These are phyloP conservation scores for Phytoseiulus persimilis DNA, from an alignment of 2,888 invertebrate genomes.

Conservation along the genomic window DNA sequence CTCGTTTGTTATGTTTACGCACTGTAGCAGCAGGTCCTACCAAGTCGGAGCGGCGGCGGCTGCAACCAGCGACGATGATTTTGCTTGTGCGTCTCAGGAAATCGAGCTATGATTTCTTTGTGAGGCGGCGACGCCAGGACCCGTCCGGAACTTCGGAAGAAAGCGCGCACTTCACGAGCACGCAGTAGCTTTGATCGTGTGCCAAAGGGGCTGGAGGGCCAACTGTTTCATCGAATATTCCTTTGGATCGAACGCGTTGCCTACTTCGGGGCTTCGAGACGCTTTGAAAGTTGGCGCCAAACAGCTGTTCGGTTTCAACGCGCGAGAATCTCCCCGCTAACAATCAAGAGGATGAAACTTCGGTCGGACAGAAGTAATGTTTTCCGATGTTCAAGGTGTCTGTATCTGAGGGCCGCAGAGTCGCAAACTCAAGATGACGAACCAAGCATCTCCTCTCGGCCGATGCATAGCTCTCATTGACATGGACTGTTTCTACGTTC, in stretches of 20 bases:
- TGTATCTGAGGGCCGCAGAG: too few relatives aligned
- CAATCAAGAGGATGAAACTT: too few relatives aligned
- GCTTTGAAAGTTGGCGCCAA: too few relatives aligned
- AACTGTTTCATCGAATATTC: not conserved
- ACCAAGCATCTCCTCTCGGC: slow-evolving; percentile 43
- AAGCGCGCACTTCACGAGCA: too few relatives aligned
- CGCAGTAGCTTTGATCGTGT: too few relatives aligned
- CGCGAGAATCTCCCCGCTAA: too few relatives aligned
- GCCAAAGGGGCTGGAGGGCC: not conserved
- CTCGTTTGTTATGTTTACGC: not conserved
- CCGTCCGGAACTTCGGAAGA: too few relatives aligned
- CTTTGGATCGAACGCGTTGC: not conserved
- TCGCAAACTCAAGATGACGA: not conserved
- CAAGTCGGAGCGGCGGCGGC: not conserved
- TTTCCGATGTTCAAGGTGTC: too few relatives aligned
- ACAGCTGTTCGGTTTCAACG: too few relatives aligned
- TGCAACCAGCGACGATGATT: not conserved
- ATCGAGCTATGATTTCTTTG: not conserved
- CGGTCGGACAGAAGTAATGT: too few relatives aligned
- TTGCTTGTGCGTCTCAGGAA: not conserved
- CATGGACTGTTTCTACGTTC: slow-evolving; percentile 99
- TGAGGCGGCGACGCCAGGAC: too few relatives aligned
- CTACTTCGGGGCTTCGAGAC: too few relatives aligned
- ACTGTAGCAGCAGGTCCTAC: not conserved
- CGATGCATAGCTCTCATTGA: slow-evolving; percentile 75